Evolutionary conservation across 2,888 invertebrate species (phyloP), one percentile per base, ranked within the genome.

Genomic region (Plagiodera versicolora): DNA sequence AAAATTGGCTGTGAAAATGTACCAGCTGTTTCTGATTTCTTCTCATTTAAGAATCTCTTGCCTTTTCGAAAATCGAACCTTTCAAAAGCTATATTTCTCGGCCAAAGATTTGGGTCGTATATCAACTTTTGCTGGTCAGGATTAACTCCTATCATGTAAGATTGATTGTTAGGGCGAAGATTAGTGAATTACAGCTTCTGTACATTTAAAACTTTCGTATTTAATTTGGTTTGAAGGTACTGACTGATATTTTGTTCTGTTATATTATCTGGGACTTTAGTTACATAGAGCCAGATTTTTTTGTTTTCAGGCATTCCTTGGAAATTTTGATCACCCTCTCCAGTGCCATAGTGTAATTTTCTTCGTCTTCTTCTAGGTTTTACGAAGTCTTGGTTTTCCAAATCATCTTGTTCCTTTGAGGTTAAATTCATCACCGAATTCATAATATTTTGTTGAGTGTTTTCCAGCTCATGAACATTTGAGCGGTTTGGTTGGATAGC

Each of bases 11-110:
- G 46, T 46, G 11, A 19, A 10, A 19, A 46, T 46, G 46, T 1
- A 8, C 8, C 19, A 46, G n/a, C 46, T 46, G 2, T 10, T 46
- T 5, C 2, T 18, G 3, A 18, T 18, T 18, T 46, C n/a, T 18
- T 46, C 4, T 17, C 3, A 11, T 20, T 11, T 18, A 46, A n/a
- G 3, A 46, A 46, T 11, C 46, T 46, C 46, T 18, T 20, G n/a
- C 19, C 46, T 20, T 11, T 46, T 46, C 46, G 46, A 46, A 46
- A 46, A 46, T 46, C 46, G 9, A 46, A 46, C 18, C 11, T 46
- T 46, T 46, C 45, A n/a, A 45, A 45, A 46, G n/a, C 46, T 20
- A 18, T 18, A 1, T 46, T 46, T 11, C 46, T 46, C 4, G 46
- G 46, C 46, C 46, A 46, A 8, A 20, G 18, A 11, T 39, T 3